Evolutionary conservation across 1,140 invertebrate genomes (phyloP), one percentile per base, ranked within the genome.

Genomic region (Drosophila ambigua): DNA sequence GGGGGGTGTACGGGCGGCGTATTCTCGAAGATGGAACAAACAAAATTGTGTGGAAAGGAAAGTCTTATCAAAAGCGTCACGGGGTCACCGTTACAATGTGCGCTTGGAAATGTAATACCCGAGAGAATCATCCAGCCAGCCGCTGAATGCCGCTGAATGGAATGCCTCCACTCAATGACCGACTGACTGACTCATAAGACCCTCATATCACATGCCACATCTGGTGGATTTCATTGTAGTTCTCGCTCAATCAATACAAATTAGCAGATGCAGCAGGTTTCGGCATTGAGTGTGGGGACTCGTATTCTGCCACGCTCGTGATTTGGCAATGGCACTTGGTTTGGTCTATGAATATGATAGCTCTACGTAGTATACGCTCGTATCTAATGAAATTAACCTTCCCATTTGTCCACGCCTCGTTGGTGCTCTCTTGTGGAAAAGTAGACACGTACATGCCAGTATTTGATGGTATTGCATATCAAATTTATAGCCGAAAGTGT

Each of bases 31-130:
- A 50, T 50, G 48, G 35, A 41, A 67, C 13, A 59, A 72, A 51
- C 35, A 51, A 45, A 61, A 46, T 11, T n/a, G 16, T 49, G 52
- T 20, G 31, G 31, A 31, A 31, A 24, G 16, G 15, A 45, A 41
- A 15, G 49, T 46, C 82, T 85, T 75, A 87, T 87, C 82, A 87
- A 75, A 76, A 59, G 59, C 82, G 82, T 87, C 77, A 81, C 43
- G 55, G 67, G 60, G 41, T 44, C 55, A 51, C 50, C 35, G 39
- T 16, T 44, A 71, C 11, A 24, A 5, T 20, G 57, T 44, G 23
- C 9, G 20, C 35, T 49, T 45, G 58, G 45, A 54, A 71, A 69
- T 62, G 73, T 60, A 76, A 69, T 63, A 78, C 28, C 48, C 50
- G 48, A 39, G 39, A 52, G 41, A 72, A 72, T 52, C 48, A 74